phyloP scores from a whole-genome alignment of 2,888 invertebrate genomes.

The Synergus umbraculus region DNA sequence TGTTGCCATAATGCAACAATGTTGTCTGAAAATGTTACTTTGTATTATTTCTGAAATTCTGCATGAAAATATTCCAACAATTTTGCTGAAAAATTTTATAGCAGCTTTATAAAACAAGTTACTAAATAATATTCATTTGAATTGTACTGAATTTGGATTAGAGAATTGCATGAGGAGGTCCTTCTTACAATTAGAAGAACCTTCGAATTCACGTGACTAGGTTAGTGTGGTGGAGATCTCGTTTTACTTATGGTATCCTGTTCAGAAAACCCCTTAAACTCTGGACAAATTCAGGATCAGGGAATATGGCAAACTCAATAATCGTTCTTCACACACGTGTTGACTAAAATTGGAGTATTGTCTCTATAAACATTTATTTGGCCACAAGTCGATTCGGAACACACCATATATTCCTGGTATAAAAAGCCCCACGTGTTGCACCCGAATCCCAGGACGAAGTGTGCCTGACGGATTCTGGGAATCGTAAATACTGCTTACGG shows the following conservation, averaged over 20 bases:
- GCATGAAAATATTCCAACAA: too few relatives aligned
- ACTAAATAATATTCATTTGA: too few relatives aligned
- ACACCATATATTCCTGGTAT: constrained; percentile 65
- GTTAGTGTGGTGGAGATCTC: background rate
- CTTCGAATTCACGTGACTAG: background rate
- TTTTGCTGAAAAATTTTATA: too few relatives aligned
- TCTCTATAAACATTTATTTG: background rate
- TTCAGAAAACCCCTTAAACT: constrained; percentile 69
- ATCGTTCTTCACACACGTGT: background rate
- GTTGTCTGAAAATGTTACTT: too few relatives aligned
- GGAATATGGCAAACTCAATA: constrained; percentile 43
- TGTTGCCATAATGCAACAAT: too few relatives aligned
- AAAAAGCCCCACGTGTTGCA: constrained; percentile 66
- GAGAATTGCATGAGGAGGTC: background rate
- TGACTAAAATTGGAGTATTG: background rate
- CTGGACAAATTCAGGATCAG: constrained; percentile 67
- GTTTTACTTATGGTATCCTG: constrained; percentile 61
- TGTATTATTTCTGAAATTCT: too few relatives aligned
- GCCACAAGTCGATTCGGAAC: background rate
- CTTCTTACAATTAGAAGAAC: background rate
- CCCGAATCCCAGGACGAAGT: constrained; percentile 61
- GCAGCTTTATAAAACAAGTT: too few relatives aligned
- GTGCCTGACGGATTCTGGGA: constrained; percentile 49
- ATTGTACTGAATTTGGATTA: background rate
- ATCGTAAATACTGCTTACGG: constrained; percentile 52